phyloP scores from a whole-genome alignment of 2,797 vertebrate genomes.

The Tangara arthus region DNA sequence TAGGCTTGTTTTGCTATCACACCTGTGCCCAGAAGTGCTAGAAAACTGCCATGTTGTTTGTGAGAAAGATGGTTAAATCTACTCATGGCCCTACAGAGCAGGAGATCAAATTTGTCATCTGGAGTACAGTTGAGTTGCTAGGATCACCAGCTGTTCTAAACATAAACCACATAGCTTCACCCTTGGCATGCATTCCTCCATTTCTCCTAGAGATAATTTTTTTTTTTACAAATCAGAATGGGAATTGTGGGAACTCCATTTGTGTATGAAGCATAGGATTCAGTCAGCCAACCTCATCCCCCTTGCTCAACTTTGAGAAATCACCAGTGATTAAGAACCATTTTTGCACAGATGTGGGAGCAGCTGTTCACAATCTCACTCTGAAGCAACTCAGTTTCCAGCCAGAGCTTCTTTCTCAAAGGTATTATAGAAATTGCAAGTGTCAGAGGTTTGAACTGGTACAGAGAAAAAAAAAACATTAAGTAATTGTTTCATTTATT shows the following conservation, averaged over 20 bases:
- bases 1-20: background rate
- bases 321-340: background rate
- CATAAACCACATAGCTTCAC: background rate
- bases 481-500: background rate
- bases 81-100: background rate
- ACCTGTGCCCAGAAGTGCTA: background rate
- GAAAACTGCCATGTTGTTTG: background rate
- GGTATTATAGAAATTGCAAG: background rate
- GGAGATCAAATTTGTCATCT: background rate
- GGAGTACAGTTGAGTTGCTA: background rate
- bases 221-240: background rate
- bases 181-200: accelerated
- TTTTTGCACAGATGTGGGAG: background rate
- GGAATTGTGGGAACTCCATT: background rate
- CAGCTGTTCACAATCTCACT: background rate
- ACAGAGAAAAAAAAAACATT: background rate
- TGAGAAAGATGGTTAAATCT: background rate
- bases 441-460: background rate
- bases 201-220: background rate
- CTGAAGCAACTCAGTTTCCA: background rate
- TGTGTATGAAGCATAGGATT: background rate
- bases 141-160: background rate
- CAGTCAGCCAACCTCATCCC: background rate
- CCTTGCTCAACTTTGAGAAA: background rate
- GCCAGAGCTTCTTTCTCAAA: background rate